Percentiles rank a stretch among this genome's conserved stretches.
These are phyloP conservation scores for Eira barbara DNA, from an alignment of 2,113 vertebrate species.

Conservation along the genomic window DNA sequence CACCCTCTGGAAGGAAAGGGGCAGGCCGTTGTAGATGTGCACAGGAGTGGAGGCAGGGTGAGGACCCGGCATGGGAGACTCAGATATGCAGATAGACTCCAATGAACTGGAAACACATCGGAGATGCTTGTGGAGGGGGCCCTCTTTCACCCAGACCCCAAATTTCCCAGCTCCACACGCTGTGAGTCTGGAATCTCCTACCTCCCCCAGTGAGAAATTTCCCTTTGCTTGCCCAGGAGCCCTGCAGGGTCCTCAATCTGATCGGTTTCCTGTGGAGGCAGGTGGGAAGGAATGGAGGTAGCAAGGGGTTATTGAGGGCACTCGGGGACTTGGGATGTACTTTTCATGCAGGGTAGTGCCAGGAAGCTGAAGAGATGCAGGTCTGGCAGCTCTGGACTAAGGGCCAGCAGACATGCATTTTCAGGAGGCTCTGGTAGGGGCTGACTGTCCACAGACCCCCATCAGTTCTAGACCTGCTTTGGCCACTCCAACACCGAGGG, in stretches of 20 bases:
- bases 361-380: background rate
- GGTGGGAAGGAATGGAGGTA: background rate
- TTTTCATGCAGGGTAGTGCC: background rate
- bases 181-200: background rate
- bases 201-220: background rate
- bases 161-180: background rate
- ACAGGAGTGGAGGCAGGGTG: background rate
- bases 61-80: background rate
- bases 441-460: background rate
- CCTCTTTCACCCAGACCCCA: background rate
- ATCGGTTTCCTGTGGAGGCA: background rate
- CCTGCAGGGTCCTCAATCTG: background rate
- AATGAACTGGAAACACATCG: background rate
- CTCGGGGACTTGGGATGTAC: background rate
- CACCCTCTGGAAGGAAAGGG: background rate
- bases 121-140: background rate
- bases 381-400: background rate
- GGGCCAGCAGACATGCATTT: background rate
- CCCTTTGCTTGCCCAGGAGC: background rate
- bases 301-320: background rate
- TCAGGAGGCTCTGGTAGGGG: background rate
- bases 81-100: background rate
- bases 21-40: background rate
- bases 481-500: conserved; percentile 56
- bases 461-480: conserved; percentile 42